Evolutionary conservation across 2,888 invertebrate species (phyloP), one percentile per base, ranked within the genome.

Genomic region (Tetropium fuscum): DNA sequence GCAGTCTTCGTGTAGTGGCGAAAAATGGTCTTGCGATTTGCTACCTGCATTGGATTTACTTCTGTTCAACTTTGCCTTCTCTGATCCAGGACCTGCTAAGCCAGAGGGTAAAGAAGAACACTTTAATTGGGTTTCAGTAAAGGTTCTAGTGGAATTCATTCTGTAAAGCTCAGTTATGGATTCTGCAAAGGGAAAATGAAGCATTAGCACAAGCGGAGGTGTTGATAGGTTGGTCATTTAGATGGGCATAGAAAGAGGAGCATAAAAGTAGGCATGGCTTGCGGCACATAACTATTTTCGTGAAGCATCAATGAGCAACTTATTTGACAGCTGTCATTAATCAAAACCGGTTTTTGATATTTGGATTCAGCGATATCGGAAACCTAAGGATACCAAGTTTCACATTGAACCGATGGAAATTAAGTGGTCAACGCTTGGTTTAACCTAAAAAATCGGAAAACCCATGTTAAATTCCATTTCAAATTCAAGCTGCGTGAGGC

Each of bases 91-190:
- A 22, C 87, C 82, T 41, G 68, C 63, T 53, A 70, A 36, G 27
- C 88, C 88, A 13, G 87, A 87, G 20, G 88, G 88, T 53, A 88
- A 80, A 60, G 88, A 88, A 20, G 88, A 87, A 58, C 88, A 88
- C 77, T 88, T 88, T 67, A 87, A 74, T 80, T 85, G 85, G 22
- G 83, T 83, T 73, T 87, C 87, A 32, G 61, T 66, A 18, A 60
- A 34, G 16, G 60, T 60, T 40, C 61, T 60, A 58, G 65, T 62
- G 34, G 67, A 64, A 57, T 69, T 74, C 68, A 73, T 73, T 74
- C 76, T 75, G 71, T 77, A 78, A 77, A 80, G 78, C 74, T 81
- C 80, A 62, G 75, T 77, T 74, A 79, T 71, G 68, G 76, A 75
- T 67, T 81, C 82, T 81, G 81, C 74, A 80, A 81, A 68, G 27